These are phyloP conservation scores for Nycticryphes semicollaris DNA, from an alignment of 2,113 vertebrate species.

Conservation along the genomic window DNA sequence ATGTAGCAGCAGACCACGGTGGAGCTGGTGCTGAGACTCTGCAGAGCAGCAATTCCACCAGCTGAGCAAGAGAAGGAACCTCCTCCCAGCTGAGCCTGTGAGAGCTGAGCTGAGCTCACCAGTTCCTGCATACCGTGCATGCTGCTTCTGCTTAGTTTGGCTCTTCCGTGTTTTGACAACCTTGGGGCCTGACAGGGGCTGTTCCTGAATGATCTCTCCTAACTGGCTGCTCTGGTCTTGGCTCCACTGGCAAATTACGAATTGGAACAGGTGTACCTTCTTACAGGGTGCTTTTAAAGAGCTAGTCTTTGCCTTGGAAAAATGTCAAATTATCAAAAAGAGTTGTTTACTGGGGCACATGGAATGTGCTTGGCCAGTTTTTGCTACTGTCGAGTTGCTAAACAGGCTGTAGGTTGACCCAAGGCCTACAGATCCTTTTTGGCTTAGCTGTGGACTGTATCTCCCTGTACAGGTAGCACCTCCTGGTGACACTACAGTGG, in stretches of 20 bases:
- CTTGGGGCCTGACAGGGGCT: not conserved
- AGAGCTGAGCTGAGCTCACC: not conserved
- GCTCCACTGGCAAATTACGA: not conserved
- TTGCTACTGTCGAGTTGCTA: not conserved
- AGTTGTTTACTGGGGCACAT: not conserved
- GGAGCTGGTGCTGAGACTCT: rapidly evolving
- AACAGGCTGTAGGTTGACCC: not conserved
- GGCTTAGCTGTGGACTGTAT: not conserved
- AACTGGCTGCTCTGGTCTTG: not conserved
- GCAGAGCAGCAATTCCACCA: not conserved
- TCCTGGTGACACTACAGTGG: not conserved
- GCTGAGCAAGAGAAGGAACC: not conserved
- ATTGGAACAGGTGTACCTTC: not conserved
- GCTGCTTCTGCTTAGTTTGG: not conserved
- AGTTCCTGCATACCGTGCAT: not conserved
- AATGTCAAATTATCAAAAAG: not conserved
- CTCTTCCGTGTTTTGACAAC: not conserved
- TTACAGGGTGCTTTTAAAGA: not conserved
- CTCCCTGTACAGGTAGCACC: not conserved
- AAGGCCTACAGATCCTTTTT: not conserved
- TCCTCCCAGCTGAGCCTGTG: not conserved
- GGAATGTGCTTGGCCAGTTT: not conserved
- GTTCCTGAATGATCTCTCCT: not conserved
- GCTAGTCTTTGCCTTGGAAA: not conserved
- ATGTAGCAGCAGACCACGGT: not conserved